Conservation (phyloP, 2,888 invertebrate genomes). For the Andricus curvator region DNA sequence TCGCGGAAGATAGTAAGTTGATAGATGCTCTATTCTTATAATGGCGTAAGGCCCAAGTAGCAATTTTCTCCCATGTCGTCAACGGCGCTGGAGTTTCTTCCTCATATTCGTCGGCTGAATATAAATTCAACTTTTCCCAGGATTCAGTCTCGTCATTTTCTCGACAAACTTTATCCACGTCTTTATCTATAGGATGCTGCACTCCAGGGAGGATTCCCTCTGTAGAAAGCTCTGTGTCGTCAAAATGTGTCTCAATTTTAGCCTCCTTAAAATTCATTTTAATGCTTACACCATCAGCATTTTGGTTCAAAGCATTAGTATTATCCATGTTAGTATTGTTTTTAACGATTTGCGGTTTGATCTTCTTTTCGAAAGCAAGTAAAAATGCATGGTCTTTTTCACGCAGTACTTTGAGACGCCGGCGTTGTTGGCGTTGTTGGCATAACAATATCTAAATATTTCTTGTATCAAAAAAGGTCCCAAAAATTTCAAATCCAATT, state of each 20-base stretch:
- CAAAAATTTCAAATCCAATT: too few species aligned
- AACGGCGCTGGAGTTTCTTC: not conserved
- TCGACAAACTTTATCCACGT: not conserved
- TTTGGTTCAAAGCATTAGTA: not conserved
- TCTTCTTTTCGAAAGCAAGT: not conserved
- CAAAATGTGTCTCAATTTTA: not conserved
- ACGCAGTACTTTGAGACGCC: not conserved
- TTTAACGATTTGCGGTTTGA: not conserved
- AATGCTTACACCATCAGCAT: not conserved
- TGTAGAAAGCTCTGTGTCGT: not conserved
- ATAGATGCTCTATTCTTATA: not conserved
- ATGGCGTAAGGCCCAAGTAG: conserved; percentile 2
- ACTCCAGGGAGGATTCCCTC: not conserved
- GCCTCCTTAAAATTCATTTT: not conserved
- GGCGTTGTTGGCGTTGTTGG: not conserved
- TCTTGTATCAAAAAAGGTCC: too few species aligned
- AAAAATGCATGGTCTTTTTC: not conserved
- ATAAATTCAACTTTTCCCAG: too few species aligned
- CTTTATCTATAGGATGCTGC: not conserved
- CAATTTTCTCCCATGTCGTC: not conserved
- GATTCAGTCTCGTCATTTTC: not conserved
- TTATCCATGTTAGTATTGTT: not conserved
- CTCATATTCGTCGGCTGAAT: not conserved
- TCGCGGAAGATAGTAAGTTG: not conserved
- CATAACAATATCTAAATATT: too few species aligned